Base-by-base conservation (phyloP, 2,113 vertebrate genomes). In the Origma solitaria region DNA sequence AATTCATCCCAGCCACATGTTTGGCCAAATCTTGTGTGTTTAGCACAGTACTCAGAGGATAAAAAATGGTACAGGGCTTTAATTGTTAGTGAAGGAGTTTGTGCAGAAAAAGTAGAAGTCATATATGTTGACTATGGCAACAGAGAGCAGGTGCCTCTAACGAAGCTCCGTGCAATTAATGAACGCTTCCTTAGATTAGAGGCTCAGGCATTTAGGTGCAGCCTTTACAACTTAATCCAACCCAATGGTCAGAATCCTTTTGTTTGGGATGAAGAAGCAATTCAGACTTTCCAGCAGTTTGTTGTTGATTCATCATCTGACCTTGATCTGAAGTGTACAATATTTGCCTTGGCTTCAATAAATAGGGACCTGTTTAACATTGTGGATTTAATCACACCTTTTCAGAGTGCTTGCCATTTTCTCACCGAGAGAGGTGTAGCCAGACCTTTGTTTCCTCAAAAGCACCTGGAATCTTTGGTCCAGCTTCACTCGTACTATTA, bases 151-250 rank as follows among this genome's bases (percentile, higher is more conserved):
- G 97, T 99, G 8, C 87, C 98, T 30, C 11, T 98, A 44, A 96
- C 93, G 23, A 97, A 98, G 73, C 95, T 99, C 38, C 98, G 98
- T 62, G 97, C 94, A 27, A 98, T 98, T 65, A 49, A 69, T 15
- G 97, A 98, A 25, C 88, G 90, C 6, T 99, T 99, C 87, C 97
- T 99, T 14, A 82, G 89, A 37, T 78, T 99, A 31, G 97, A 97
- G 37, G 98, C 98, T 65, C 99, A 99, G 96, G 99, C 99, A 49
- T 99, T 99, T 96, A 98, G 98, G 84, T 99, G 99, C 94, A 99
- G 99, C 95, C 98, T 99, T 86, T 98, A 99, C 88, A 99, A 99
- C 84, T 97, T 98, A 66, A 97, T 98, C 86, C 97, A 98, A 4
- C 98, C 98, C 5, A 92, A 86, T 6, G 97, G 97, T 47, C 92